A percentile compares a stretch with the other conserved stretches of the same genome.
These are phyloP conservation scores for Columba janthina DNA, from an alignment of 2,113 vertebrate genomes.

Conservation along the genomic window DNA sequence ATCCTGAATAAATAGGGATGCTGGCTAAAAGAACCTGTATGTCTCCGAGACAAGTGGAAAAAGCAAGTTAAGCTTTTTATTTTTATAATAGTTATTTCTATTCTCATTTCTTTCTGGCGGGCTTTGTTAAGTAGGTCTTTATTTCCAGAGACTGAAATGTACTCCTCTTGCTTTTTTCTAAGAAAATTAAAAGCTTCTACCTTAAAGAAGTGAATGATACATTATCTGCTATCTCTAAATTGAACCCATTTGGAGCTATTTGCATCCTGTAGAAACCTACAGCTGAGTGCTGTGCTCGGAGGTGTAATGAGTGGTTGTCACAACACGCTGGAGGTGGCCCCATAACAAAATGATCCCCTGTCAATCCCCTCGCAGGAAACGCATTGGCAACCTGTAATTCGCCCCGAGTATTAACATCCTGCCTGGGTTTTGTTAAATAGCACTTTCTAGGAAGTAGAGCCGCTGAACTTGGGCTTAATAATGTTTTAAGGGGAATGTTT, in stretches of 20 bases:
- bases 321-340: constrained; percentile 99
- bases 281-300: constrained; percentile 94
- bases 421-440: constrained; percentile 96
- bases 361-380: constrained; percentile 92
- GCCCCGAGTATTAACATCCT: constrained; percentile 87
- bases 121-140: constrained; percentile 71
- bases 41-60: not conserved
- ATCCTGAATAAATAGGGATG: constrained; percentile 40
- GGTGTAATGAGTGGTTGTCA: constrained; percentile 99
- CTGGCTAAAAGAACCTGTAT: constrained; percentile 42
- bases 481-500: constrained; percentile 89
- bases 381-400: constrained; percentile 99
- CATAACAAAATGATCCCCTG: constrained; percentile 98
- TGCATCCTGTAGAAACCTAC: constrained; percentile 94
- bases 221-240: constrained; percentile 93
- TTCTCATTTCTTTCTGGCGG: not conserved
- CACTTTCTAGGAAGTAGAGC: constrained; percentile 99
- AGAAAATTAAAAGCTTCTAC: constrained; percentile 84
- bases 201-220: constrained; percentile 82
- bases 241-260: constrained; percentile 99
- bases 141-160: constrained; percentile 60
- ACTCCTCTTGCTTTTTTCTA: constrained; percentile 70
- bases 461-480: constrained; percentile 97
- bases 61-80: constrained; percentile 68
- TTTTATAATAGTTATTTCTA: constrained; percentile 58